A percentile compares a stretch with the other conserved stretches of the same genome.
These are phyloP conservation scores for Sitobion miscanthi DNA, from an alignment of 1,140 invertebrate genomes.

Conservation along the genomic window DNA sequence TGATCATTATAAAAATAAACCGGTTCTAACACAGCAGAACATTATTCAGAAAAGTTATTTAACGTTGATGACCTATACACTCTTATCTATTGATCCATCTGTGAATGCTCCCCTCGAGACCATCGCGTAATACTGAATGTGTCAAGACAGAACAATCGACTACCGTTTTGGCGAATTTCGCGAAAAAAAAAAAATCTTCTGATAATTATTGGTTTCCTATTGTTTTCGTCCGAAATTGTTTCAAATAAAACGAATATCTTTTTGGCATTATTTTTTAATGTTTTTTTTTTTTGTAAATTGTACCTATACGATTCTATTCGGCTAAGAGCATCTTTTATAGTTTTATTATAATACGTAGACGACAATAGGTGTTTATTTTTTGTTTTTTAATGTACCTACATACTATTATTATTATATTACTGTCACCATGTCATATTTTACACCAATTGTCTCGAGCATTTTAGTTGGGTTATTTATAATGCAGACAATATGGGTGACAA, in stretches of 20 bases:
- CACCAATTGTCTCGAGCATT: neutral
- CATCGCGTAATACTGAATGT: neutral
- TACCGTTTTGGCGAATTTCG: constrained; percentile 14
- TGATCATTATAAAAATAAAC: constrained; percentile 46
- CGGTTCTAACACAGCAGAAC: neutral
- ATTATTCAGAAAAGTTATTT: constrained; percentile 54
- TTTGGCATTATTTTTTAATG: neutral
- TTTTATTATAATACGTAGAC: neutral
- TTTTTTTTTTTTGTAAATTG: neutral
- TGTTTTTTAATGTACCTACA: neutral
- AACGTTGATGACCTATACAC: constrained; percentile 52
- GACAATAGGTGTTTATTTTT: neutral
- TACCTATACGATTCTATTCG: neutral
- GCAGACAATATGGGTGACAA: neutral
- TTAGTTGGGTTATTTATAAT: neutral
- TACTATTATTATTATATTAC: neutral
- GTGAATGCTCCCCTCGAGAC: neutral
- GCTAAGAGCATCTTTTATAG: neutral
- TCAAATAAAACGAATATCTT: neutral
- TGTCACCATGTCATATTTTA: neutral
- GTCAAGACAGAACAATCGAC: neutral
- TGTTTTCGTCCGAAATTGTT: neutral
- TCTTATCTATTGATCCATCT: constrained; percentile 13
- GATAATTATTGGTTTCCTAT: neutral
- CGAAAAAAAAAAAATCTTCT: neutral